Percentiles rank a stretch among this genome's conserved stretches.
phyloP scores from a whole-genome alignment of 2,113 vertebrate species.

The Aegypius monachus region DNA sequence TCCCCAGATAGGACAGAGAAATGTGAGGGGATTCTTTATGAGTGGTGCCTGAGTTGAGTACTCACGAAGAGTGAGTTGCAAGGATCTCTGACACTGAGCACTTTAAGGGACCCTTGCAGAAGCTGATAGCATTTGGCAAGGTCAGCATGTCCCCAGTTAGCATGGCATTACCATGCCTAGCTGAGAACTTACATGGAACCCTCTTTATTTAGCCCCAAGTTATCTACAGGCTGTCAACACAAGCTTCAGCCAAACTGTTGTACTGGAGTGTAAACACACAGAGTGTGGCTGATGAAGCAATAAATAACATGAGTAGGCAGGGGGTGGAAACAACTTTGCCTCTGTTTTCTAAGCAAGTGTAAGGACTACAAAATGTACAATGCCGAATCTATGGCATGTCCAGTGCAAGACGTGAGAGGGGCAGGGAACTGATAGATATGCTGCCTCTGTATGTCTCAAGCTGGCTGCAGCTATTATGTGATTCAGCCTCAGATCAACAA shows the following conservation, averaged over 20 bases:
- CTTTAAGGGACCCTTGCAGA: not conserved
- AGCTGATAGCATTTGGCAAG: not conserved
- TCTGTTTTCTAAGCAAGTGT: not conserved
- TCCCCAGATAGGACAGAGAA: not conserved
- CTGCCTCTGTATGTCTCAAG: not conserved
- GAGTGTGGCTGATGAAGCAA: not conserved
- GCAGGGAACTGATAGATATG: not conserved
- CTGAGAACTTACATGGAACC: not conserved
- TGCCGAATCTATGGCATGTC: not conserved
- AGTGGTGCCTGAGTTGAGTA: not conserved
- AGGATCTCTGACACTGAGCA: not conserved
- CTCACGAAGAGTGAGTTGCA: not conserved
- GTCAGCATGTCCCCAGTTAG: not conserved
- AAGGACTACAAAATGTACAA: not conserved
- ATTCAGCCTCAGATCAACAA: not conserved
- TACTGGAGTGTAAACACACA: not conserved
- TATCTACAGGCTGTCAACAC: not conserved
- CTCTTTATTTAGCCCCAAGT: not conserved
- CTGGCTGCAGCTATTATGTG: not conserved
- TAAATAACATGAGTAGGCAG: not conserved
- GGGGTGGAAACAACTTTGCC: not conserved
- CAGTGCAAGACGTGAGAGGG: not conserved
- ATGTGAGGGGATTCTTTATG: accelerated
- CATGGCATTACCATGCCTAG: not conserved
- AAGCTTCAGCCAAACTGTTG: not conserved